Evolutionary conservation across 2,888 invertebrate species (phyloP).

Genomic region (Acronicta alni): DNA sequence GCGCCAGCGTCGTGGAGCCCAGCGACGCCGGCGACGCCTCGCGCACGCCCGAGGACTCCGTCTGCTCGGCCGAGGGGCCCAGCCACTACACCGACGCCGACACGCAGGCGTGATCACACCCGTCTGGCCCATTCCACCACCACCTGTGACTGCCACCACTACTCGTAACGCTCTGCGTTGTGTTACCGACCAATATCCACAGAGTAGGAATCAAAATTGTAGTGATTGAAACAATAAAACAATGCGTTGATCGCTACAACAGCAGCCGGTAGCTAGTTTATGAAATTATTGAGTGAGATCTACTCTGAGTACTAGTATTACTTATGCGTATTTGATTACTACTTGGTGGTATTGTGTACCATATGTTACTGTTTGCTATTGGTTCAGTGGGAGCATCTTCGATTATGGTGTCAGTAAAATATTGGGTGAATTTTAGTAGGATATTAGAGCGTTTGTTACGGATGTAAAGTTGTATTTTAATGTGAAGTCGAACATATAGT

Average conservation of each 20-base stretch:
- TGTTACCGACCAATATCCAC: slow-evolving; percentile 7
- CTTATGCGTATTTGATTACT: slow-evolving; percentile 14
- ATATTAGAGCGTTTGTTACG: slow-evolving; percentile 59
- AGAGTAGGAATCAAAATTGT: slow-evolving; percentile 7
- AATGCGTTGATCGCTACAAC: no score
- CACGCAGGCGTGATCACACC: slow-evolving; percentile 78
- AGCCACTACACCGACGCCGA: slow-evolving; percentile 91
- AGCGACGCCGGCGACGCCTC: slow-evolving; percentile 94
- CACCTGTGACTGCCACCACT: slow-evolving; percentile 21
- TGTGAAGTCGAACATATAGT: slow-evolving; percentile 33
- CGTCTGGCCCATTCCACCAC: slow-evolving; percentile 9
- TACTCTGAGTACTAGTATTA: background rate
- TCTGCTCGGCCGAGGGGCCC: slow-evolving; percentile 96
- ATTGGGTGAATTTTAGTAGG: slow-evolving; percentile 51
- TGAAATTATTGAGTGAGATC: background rate
- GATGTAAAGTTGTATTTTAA: slow-evolving; percentile 58
- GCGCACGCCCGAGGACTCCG: slow-evolving; percentile 96
- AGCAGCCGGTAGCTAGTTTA: no score
- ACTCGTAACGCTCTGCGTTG: slow-evolving; percentile 39
- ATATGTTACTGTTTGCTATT: slow-evolving; percentile 22
- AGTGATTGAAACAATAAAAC: no score
- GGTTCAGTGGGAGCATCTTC: slow-evolving; percentile 15
- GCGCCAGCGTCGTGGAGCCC: slow-evolving; percentile 89
- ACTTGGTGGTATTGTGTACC: slow-evolving; percentile 15
- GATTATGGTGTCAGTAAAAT: slow-evolving; percentile 27